These are phyloP conservation scores for Bufotes viridis DNA, from an alignment of 2,797 vertebrate species.

Conservation along the genomic window DNA sequence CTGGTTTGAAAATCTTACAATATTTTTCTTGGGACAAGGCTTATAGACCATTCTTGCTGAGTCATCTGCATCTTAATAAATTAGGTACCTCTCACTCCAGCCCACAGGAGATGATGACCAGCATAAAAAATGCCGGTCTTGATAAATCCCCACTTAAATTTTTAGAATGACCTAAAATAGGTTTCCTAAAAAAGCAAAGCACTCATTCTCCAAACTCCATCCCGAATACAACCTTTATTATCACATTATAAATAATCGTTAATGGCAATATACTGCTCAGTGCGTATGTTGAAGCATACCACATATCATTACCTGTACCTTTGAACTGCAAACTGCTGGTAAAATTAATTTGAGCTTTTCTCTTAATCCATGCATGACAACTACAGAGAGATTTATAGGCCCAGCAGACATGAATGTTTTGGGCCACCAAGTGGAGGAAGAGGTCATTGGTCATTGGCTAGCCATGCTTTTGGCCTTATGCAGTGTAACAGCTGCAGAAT, in stretches of 20 bases:
- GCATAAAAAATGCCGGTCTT: too few species aligned
- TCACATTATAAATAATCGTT: not conserved
- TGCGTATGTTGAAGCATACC: not conserved
- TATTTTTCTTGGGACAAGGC: too few species aligned
- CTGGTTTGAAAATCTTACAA: too few species aligned
- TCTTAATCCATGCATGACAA: conserved; percentile 44
- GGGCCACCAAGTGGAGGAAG: conserved; percentile 60
- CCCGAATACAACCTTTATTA: not conserved
- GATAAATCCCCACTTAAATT: too few species aligned
- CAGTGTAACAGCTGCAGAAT: conserved; percentile 59
- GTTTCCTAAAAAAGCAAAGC: not conserved
- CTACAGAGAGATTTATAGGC: conserved; percentile 56
- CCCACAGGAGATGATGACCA: too few species aligned
- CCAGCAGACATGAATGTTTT: conserved; percentile 54
- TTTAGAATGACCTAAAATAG: too few species aligned
- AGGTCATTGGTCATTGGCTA: conserved; percentile 61
- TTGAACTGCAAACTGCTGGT: conserved; percentile 41
- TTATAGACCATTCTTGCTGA: too few species aligned
- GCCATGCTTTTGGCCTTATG: conserved; percentile 61
- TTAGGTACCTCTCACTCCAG: too few species aligned
- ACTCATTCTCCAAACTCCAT: not conserved
- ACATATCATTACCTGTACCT: conserved; percentile 22
- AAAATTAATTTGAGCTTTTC: conserved; percentile 56
- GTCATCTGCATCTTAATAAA: too few species aligned
- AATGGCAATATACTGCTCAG: conserved; percentile 9